Evolutionary conservation across 2,797 vertebrate genomes (phyloP).

Genomic region (Delichon dasypus): DNA sequence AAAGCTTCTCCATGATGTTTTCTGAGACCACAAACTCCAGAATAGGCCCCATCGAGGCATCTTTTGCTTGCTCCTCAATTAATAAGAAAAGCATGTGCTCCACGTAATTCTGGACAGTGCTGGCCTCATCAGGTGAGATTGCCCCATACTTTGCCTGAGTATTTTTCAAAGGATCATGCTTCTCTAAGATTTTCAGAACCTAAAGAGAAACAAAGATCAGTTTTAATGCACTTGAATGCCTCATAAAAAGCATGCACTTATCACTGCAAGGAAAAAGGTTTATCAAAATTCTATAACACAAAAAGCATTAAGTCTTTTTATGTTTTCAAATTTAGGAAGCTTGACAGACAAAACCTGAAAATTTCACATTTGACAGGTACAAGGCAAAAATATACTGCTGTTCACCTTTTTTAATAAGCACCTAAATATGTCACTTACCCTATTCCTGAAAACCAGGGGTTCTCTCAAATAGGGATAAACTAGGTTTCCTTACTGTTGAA

Average conservation of each 20-base stretch:
- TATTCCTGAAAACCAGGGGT: not conserved
- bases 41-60: constrained; percentile 94
- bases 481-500: not conserved
- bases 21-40: constrained; percentile 97
- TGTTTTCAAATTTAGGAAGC: not conserved
- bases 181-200: constrained; percentile 98
- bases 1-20: constrained; percentile 98
- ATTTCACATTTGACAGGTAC: not conserved
- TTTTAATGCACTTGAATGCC: not conserved
- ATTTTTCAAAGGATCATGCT: constrained; percentile 91
- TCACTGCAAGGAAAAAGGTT: accelerated
- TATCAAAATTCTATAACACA: not conserved
- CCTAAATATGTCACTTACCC: not conserved
- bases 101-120: constrained; percentile 96
- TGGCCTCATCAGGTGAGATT: constrained; percentile 91
- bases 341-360: not conserved
- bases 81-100: constrained; percentile 96
- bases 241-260: not conserved
- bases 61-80: constrained; percentile 90
- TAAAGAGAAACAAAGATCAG: constrained; percentile 65
- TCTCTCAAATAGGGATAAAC: not conserved
- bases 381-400: not conserved
- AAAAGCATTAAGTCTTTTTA: not conserved
- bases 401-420: not conserved
- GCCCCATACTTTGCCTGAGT: constrained; percentile 78